A percentile compares a stretch with the other conserved stretches of the same genome.
These are phyloP conservation scores for Hippocampus mohnikei DNA, from an alignment of 2,113 vertebrate genomes.

Conservation along the genomic window DNA sequence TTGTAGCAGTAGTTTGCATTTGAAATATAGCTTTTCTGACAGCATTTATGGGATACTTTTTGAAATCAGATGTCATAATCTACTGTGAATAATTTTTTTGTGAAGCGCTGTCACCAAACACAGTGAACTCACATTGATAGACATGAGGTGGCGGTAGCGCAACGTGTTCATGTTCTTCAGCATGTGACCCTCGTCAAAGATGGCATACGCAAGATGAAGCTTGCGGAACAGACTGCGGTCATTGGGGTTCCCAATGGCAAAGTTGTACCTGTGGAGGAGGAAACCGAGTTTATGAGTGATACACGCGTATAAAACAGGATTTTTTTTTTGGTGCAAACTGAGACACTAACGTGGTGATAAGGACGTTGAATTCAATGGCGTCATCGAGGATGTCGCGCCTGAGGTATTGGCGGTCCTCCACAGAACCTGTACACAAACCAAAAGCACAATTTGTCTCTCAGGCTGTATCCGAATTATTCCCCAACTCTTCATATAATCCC, in stretches of 20 bases:
- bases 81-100: background rate
- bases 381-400: slow-evolving; percentile 81
- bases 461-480: no score
- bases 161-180: slow-evolving; percentile 94
- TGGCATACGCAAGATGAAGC: slow-evolving; percentile 82
- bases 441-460: background rate
- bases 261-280: slow-evolving; percentile 78
- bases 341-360: slow-evolving; percentile 87
- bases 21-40: no score
- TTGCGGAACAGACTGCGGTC: slow-evolving; percentile 89
- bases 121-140: slow-evolving; percentile 77
- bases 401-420: slow-evolving; percentile 86
- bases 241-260: slow-evolving; percentile 83
- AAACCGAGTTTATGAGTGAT: background rate
- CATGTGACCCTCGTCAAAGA: slow-evolving; percentile 98
- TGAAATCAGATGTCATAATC: background rate
- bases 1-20: no score
- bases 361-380: slow-evolving; percentile 82
- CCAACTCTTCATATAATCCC: no score
- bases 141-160: slow-evolving; percentile 94
- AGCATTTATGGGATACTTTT: background rate
- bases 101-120: background rate
- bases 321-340: background rate
- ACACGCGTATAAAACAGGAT: background rate
- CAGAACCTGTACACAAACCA: slow-evolving; percentile 73